Evolutionary conservation across 1,140 invertebrate genomes (phyloP), one percentile per base, ranked within the genome.

Genomic region (Drosophila sturtevanti): DNA sequence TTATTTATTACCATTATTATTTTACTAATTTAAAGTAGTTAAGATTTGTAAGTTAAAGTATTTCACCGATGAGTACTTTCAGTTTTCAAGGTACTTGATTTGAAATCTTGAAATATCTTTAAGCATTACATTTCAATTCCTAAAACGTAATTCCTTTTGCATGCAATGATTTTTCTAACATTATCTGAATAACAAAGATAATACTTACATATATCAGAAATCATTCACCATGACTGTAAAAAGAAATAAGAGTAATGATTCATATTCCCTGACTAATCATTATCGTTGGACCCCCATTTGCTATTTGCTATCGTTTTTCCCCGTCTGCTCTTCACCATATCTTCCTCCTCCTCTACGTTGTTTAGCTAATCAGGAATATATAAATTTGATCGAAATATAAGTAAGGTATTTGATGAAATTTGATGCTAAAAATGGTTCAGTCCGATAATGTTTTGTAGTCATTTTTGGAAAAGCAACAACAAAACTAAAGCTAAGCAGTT

Each of bases 371-470:
- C 24, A 11, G 55, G 16, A 58, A 86, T 87, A 75, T 24, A 44
- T 22, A 63, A 79, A 79, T 89, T 71, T 62, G 77, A 87, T 87
- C 84, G 60, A 70, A 81, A 63, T 75, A 62, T 65, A 79, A 67
- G 52, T 77, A 10, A 11, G 41, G 16, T 21, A 21, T 48, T 48
- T 21, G 41, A 48, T 60, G 84, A 89, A 87, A 87, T 77, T 79
- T 73, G 84, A 87, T 87, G 79, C 68, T 64, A 67, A 61, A 51
- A 38, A 31, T 34, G 60, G 66, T 48, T 2, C 9, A 48, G 41
- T 48, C 41, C 18, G 82, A 87, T 87, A 87, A 89, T 89, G 79
- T 74, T 87, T 87, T 87, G 71, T 82, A 82, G 82, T 79, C 79
- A 81, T 82, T 86, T 86, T 79, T 68, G 63, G 72, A 86, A 87